A percentile compares a stretch with the other conserved stretches of the same genome.
Conservation (phyloP, 2,797 vertebrate genomes). For the Catharus ustulatus region DNA sequence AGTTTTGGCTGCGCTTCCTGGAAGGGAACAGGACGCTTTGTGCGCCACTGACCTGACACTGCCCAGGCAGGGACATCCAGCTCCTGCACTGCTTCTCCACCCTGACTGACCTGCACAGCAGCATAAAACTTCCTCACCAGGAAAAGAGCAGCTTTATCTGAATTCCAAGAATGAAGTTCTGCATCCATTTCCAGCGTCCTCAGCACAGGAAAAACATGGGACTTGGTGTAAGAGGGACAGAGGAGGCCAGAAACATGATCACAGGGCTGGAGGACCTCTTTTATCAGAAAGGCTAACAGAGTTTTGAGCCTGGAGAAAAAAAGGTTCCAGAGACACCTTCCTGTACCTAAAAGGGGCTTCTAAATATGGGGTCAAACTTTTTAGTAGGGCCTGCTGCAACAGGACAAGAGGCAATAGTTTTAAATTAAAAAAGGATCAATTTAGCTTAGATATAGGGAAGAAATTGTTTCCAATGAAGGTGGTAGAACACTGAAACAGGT, state of each 20-base stretch:
- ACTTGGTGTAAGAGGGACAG: background rate
- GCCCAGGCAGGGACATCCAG: background rate
- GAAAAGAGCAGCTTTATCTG: background rate
- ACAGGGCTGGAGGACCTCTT: background rate
- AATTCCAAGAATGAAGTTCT: background rate
- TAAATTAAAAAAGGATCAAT: background rate
- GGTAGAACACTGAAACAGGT: background rate
- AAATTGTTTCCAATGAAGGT: background rate
- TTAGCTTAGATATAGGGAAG: background rate
- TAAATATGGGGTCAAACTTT: background rate
- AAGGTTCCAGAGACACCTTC: background rate
- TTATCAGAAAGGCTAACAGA: background rate
- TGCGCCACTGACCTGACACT: background rate
- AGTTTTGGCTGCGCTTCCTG: fast-evolving
- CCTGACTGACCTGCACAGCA: background rate
- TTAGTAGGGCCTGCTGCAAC: background rate
- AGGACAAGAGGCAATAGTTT: background rate
- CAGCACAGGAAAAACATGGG: background rate
- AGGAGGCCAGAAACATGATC: background rate
- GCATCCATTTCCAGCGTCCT: fast-evolving
- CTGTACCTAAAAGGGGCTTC: background rate
- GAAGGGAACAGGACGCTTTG: background rate
- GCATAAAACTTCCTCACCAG: background rate
- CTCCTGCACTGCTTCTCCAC: background rate
- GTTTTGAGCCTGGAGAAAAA: background rate